Percentiles rank a stretch among this genome's conserved stretches.
phyloP scores from a whole-genome alignment of 2,888 invertebrate species.

The Lycophotia porphyrea region DNA sequence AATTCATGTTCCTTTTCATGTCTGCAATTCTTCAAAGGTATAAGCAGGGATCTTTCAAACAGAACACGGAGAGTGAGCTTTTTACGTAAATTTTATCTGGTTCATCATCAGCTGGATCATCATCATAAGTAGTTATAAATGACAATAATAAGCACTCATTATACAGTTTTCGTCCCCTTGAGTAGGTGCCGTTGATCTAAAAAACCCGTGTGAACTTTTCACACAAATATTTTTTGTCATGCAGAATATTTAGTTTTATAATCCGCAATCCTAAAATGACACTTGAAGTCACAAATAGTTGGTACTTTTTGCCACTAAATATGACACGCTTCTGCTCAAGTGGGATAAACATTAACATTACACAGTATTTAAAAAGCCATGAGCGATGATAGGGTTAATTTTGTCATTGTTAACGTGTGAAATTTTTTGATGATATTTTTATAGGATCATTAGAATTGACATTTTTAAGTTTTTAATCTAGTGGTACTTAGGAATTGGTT shows the following conservation, averaged over 20 bases:
- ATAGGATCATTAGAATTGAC: constrained; percentile 44
- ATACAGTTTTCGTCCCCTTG: neutral
- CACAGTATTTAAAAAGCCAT: constrained; percentile 74
- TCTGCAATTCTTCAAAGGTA: neutral
- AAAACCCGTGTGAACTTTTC: constrained; percentile 58
- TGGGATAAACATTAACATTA: constrained; percentile 81
- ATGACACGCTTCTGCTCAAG: constrained; percentile 83
- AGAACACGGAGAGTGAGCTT: neutral
- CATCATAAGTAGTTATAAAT: neutral
- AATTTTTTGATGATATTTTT: constrained; percentile 37
- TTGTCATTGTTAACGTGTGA: constrained; percentile 60
- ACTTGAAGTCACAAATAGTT: constrained; percentile 67
- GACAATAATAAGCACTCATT: neutral
- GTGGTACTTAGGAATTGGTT: constrained; percentile 22
- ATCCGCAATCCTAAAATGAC: constrained; percentile 73
- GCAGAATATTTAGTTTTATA: constrained; percentile 52
- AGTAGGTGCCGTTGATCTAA: neutral
- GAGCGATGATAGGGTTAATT: constrained; percentile 62
- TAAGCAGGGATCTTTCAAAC: neutral
- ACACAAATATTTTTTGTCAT: constrained; percentile 36
- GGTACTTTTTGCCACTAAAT: constrained; percentile 70
- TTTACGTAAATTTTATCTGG: neutral
- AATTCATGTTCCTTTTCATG: neutral
- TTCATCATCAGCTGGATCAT: constrained; percentile 17
- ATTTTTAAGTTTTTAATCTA: constrained; percentile 36